Evolutionary conservation across 2,888 invertebrate species (phyloP).

Genomic region (Operophtera brumata): DNA sequence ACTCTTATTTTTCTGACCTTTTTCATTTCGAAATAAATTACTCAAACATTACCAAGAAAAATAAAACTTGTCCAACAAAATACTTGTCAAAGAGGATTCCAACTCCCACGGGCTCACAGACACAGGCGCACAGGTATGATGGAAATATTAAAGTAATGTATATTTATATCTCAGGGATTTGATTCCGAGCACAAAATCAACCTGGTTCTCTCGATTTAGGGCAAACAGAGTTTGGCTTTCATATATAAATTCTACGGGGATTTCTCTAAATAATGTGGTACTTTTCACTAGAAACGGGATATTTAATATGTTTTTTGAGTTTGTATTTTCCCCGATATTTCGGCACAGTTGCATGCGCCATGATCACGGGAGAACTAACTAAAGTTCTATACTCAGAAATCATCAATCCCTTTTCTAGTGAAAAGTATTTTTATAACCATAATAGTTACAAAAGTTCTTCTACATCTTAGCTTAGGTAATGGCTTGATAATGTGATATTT

Average conservation of each 20-base stretch:
- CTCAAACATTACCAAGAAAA: background rate
- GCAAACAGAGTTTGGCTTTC: background rate
- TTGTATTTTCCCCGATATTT: too few species aligned
- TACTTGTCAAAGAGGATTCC: background rate
- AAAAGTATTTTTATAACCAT: too few species aligned
- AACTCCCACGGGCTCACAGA: background rate
- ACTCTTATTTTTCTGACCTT: background rate
- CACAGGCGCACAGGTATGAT: background rate
- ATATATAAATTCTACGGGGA: background rate
- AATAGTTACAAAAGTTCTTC: too few species aligned
- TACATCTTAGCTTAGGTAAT: too few species aligned
- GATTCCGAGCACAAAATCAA: background rate
- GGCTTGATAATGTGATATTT: too few species aligned
- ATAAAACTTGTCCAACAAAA: background rate
- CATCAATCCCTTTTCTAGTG: too few species aligned
- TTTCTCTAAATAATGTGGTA: too few species aligned
- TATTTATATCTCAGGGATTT: background rate
- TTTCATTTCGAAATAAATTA: background rate
- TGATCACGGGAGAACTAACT: too few species aligned
- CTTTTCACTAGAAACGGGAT: too few species aligned
- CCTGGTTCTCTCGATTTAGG: background rate
- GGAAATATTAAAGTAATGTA: background rate
- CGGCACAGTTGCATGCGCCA: too few species aligned
- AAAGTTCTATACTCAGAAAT: too few species aligned
- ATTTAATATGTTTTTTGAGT: too few species aligned